These are phyloP conservation scores for Artibeus lituratus DNA, from an alignment of 2,797 vertebrate genomes.

Conservation along the genomic window DNA sequence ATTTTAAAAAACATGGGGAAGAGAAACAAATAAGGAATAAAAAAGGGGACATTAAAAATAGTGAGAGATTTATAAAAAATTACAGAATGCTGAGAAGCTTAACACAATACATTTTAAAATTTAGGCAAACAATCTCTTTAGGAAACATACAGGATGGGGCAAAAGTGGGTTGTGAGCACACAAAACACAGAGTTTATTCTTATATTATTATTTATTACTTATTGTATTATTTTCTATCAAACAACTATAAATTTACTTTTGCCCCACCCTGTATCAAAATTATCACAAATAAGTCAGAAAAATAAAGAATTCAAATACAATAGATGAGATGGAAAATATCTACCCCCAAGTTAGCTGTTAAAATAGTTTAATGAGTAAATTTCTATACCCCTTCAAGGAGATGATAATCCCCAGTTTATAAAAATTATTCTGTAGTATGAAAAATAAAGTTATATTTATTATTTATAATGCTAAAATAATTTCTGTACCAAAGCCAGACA, in stretches of 20 bases:
- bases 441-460: background rate
- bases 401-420: constrained; percentile 21
- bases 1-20: background rate
- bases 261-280: background rate
- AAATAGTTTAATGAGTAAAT: background rate
- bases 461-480: constrained; percentile 16
- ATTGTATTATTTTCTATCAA: background rate
- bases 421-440: background rate
- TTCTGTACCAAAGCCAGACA: background rate
- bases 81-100: background rate
- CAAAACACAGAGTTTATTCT: background rate
- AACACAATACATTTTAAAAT: background rate
- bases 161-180: background rate
- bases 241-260: background rate
- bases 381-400: background rate
- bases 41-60: background rate
- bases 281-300: background rate
- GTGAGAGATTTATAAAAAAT: background rate
- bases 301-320: background rate
- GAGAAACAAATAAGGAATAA: background rate
- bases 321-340: background rate
- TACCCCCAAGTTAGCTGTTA: background rate
- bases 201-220: background rate
- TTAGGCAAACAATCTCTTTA: background rate
- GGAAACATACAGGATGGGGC: background rate